These are phyloP conservation scores for Zoanthus sociatus DNA, from an alignment of 92 coral and sea anemone species.

Conservation along the genomic window DNA sequence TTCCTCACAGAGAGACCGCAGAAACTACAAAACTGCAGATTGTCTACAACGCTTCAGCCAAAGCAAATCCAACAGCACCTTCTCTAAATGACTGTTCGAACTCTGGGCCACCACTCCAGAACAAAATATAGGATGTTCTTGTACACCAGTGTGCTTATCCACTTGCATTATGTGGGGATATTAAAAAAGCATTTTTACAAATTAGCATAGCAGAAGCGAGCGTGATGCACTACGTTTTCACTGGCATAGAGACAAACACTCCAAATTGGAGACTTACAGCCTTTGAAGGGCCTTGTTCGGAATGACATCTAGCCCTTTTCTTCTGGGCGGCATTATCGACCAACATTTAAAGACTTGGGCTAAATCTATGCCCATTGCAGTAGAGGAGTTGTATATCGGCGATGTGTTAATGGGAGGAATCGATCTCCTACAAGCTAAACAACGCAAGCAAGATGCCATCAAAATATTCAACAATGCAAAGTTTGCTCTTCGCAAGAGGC, in stretches of 20 bases:
- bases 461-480: neutral
- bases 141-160: conserved; percentile 45
- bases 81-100: conserved; percentile 62
- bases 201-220: conserved; percentile 24
- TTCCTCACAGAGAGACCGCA: conserved; percentile 59
- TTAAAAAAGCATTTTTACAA: no score
- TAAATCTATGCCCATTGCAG: no score
- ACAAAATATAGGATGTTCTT: conserved; percentile 57
- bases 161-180: conserved; percentile 44
- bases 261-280: neutral
- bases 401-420: no score
- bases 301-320: neutral
- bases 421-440: no score
- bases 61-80: conserved; percentile 36
- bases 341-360: neutral
- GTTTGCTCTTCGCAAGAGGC: neutral
- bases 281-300: neutral
- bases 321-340: neutral
- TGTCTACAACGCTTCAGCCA: conserved; percentile 57
- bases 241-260: neutral
- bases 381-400: no score
- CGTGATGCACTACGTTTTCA: conserved; percentile 42
- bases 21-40: conserved; percentile 55
- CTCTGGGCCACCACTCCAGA: conserved; percentile 48
- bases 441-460: neutral